Conservation (phyloP, 2,888 invertebrate species). For the Periphyllus acericola region DNA sequence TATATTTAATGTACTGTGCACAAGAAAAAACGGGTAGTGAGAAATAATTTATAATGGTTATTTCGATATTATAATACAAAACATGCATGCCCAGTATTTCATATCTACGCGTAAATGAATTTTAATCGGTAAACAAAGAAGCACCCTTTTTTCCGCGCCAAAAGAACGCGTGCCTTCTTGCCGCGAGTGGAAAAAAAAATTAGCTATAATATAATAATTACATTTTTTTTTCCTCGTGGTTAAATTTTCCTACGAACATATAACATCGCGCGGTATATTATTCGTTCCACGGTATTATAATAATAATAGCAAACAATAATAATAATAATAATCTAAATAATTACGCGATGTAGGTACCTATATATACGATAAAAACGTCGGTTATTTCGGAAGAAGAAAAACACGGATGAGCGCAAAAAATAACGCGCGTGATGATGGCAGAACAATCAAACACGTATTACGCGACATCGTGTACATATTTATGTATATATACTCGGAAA, state of each 20-base stretch:
- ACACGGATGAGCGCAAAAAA: not conserved
- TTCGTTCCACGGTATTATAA: not conserved
- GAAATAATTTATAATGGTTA: not conserved
- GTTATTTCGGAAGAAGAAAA: not conserved
- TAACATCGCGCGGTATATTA: not conserved
- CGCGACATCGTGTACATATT: not conserved
- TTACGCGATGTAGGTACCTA: conserved; percentile 1
- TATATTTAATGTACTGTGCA: not conserved
- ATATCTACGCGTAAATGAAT: not conserved
- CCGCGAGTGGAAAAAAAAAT: no score
- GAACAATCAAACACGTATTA: conserved; percentile 41
- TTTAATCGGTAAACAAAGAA: not conserved
- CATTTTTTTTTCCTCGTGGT: no score
- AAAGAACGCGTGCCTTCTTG: not conserved
- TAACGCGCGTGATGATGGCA: conserved; percentile 9
- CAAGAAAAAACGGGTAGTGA: not conserved
- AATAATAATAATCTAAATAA: conserved; percentile 14
- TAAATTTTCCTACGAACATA: no score
- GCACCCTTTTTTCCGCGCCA: not conserved
- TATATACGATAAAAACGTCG: not conserved
- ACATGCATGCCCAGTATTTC: not conserved
- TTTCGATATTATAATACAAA: not conserved
- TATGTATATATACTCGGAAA: not conserved
- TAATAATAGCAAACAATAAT: not conserved
- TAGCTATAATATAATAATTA: no score